Evolutionary conservation across 2,888 invertebrate genomes (phyloP), one percentile per base, ranked within the genome.

Genomic region (Papilio elwesi): DNA sequence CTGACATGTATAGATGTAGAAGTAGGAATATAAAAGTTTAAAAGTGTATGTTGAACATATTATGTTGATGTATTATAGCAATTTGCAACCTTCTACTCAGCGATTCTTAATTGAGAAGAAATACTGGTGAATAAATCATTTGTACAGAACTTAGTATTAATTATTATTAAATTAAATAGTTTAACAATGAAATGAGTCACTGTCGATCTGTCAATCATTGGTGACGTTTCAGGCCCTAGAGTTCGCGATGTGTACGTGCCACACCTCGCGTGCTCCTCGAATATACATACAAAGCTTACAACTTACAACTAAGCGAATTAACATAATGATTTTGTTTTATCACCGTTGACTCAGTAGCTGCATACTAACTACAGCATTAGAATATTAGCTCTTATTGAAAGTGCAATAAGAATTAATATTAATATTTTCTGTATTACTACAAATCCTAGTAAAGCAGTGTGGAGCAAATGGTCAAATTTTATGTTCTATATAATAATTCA

Each of bases 291-390:
- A 85, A 87, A 89, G 85, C 84, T 82, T 70, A 74, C 76, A 74
- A 75, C 74, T 80, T 78, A 82, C 79, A 78, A 78, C 76, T 78
- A 74, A 70, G 76, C 71, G 78, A 84, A 87, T 89, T 87, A 86
- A 79, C 86, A 89, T 87, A 86, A 84, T 81, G 78, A 85, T 84
- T 36, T 86, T 85, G 83, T 82, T 82, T 82, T 83, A 83, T 83
- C 80, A 79, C 74, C 78, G 76, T 78, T 86, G 87, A 88, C 77
- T 87, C 87, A 87, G 78, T 75, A 53, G 26, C 52, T 67, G 67
- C 47, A 62, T 67, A 63, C 52, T 48, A 71, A 71, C n/a, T 15
- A 48, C 43, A 43, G 12, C 2, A 12, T 69, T n/a, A 6, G 16
- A 15, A 13, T 51, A 52, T n/a, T 63, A 13, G 10, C 7, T 15